These are phyloP conservation scores for Leptonema lineaticorne DNA, from an alignment of 1,140 invertebrate genomes.

Conservation along the genomic window DNA sequence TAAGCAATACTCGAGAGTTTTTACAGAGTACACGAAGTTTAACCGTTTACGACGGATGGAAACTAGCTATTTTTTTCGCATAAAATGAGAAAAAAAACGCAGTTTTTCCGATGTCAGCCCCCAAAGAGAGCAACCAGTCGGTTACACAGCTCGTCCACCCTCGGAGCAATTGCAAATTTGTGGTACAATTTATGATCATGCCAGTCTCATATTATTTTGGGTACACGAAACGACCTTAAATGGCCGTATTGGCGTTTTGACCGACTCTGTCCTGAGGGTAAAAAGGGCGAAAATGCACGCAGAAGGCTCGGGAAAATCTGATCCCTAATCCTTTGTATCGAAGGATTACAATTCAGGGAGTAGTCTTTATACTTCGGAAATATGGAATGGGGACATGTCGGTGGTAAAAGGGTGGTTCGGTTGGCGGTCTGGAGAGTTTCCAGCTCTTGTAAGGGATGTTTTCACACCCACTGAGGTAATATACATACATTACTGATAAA, in stretches of 20 bases:
- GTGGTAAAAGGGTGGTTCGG: constrained; percentile 3
- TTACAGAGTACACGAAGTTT: neutral
- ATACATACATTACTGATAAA: constrained; percentile 42
- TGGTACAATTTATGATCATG: constrained; percentile 54
- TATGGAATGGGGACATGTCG: neutral
- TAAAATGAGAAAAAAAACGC: neutral
- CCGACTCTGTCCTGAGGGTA: constrained; percentile 44
- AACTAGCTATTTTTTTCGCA: constrained; percentile 2
- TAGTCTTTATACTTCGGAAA: constrained; percentile 2
- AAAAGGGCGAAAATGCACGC: constrained; percentile 20
- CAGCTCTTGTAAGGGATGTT: constrained; percentile 39
- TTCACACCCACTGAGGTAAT: constrained; percentile 41
- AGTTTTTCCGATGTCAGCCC: constrained; percentile 1
- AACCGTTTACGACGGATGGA: neutral
- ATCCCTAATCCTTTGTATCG: constrained; percentile 26
- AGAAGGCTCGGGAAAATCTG: constrained; percentile 24
- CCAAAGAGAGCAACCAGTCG: constrained; percentile 4
- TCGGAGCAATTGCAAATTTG: constrained; percentile 58
- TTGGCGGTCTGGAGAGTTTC: neutral
- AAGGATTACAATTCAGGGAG: constrained; percentile 28
- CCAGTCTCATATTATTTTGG: constrained; percentile 49
- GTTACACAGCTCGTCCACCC: constrained; percentile 6
- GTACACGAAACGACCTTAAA: constrained; percentile 46
- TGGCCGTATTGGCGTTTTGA: constrained; percentile 53
- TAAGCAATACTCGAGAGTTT: neutral